These are phyloP conservation scores for Eupsilia transversa DNA, from an alignment of 2,888 invertebrate species.

Conservation along the genomic window DNA sequence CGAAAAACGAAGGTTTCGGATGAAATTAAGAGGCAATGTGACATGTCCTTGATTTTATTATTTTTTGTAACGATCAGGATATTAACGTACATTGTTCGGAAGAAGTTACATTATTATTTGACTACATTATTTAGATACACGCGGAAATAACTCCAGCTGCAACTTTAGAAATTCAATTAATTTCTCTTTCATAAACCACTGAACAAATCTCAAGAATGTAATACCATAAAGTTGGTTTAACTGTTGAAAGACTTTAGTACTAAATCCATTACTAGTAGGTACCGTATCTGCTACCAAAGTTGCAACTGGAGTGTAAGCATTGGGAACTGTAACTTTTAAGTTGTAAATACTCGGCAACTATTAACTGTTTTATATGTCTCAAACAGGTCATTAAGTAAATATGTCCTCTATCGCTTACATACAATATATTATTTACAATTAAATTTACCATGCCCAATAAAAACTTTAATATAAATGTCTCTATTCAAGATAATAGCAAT, in stretches of 20 bases:
- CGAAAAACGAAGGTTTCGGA: slow-evolving; percentile 68
- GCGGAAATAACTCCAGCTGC: slow-evolving; percentile 74
- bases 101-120: slow-evolving; percentile 77
- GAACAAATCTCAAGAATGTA: slow-evolving; percentile 40
- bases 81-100: slow-evolving; percentile 83
- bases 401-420: slow-evolving; percentile 70
- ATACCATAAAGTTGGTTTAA: slow-evolving; percentile 41
- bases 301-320: slow-evolving; percentile 77
- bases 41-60: slow-evolving; percentile 82
- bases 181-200: slow-evolving; percentile 32
- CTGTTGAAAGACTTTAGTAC: slow-evolving; percentile 46
- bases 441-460: slow-evolving; percentile 72
- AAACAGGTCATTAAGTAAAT: slow-evolving; percentile 70
- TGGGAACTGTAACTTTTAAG: slow-evolving; percentile 71
- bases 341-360: slow-evolving; percentile 73
- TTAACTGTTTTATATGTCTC: slow-evolving; percentile 71
- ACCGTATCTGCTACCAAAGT: slow-evolving; percentile 68
- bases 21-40: slow-evolving; percentile 73
- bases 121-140: slow-evolving; percentile 78
- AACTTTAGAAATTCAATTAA: slow-evolving; percentile 68
- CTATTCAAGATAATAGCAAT: slow-evolving; percentile 81
- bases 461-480: slow-evolving; percentile 76
- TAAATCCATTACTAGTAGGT: slow-evolving; percentile 49
- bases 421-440: slow-evolving; percentile 74
- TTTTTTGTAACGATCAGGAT: slow-evolving; percentile 85